Base-by-base conservation (phyloP, 2,888 invertebrate genomes). In the Neoitamus cyanurus region DNA sequence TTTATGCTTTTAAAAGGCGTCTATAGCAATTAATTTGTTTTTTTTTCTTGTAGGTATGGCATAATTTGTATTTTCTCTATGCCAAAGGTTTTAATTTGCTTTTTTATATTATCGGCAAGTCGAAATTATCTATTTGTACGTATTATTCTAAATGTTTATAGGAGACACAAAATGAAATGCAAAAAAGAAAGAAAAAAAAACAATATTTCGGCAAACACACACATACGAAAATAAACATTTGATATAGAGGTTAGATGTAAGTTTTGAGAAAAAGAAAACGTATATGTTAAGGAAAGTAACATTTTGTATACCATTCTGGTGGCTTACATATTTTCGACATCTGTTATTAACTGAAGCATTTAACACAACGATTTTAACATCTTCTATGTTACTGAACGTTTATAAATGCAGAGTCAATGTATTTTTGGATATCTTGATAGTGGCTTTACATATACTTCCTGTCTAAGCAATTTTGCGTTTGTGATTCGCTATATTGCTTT, bases 1-100 rank as follows among this genome's bases (percentile, higher is more conserved):
- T 42, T 70, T 46, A 72, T 83, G 69, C 83, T 68, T 83, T 46
- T 83, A 72, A 83, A 83, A 72, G 83, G 83, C 83, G 83, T 46
- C 72, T 70, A 37, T 58, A 78, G 58, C 34, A 78, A 78, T 46
- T 48, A 31, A 42, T 30, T 83, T 83, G 11, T 72, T 46, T 83
- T 36, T 68, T 68, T 28, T 30, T 46, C 34, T 42, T 15, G 5
- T 37, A 31, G 20, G 36, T 28, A 69, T 36, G 69, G 58, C 58
- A 58, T 80, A 31, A 58, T 25, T 48, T 77, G 77, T 46, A 68
- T 68, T 82, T 69, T 82, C 36, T 69, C 68, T 82, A 34, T 82
- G 69, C 68, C 69, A 82, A 69, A 69, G 58, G 15, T 82, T 31
- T 36, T 68, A 37, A 37, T 82, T 82, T 69, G 37, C 42, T n/a